A percentile compares a stretch with the other conserved stretches of the same genome.
These are phyloP conservation scores for Danio aesculapii DNA, from an alignment of 2,797 vertebrate genomes.

Conservation along the genomic window DNA sequence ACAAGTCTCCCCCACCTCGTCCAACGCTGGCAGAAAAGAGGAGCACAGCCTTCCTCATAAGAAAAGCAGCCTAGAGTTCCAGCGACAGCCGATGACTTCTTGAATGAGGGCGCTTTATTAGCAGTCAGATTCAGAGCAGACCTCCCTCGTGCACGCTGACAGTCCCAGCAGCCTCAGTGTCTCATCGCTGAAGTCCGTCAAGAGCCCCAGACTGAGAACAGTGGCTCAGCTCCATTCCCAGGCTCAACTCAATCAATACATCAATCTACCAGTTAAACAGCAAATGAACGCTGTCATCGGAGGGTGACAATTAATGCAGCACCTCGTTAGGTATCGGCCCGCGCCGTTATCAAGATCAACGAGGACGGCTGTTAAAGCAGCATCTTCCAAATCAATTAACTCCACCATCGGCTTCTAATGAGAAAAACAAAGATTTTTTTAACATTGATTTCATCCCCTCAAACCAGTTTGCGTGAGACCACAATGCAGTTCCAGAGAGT, in stretches of 20 bases:
- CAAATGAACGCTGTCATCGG: conserved; percentile 50
- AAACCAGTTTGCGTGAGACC: conserved; percentile 19
- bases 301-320: conserved; percentile 57
- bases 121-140: conserved; percentile 59
- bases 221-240: conserved; percentile 55
- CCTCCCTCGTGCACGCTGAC: conserved; percentile 60
- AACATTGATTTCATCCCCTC: conserved; percentile 50
- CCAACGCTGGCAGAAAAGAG: conserved; percentile 50
- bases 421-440: conserved; percentile 60
- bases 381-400: conserved; percentile 57
- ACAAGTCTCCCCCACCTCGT: conserved; percentile 64
- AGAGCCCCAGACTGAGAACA: conserved; percentile 55
- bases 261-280: conserved; percentile 58
- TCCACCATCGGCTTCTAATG: conserved; percentile 57
- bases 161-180: conserved; percentile 43
- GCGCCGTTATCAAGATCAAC: conserved; percentile 61
- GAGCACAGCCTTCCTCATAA: conserved; percentile 60
- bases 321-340: conserved; percentile 58
- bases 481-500: conserved; percentile 15
- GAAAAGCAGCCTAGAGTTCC: conserved; percentile 60
- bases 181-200: conserved; percentile 44
- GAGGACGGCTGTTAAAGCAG: conserved; percentile 49
- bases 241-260: conserved; percentile 58
- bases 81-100: conserved; percentile 59
- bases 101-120: conserved; percentile 64